Conservation (phyloP, 2,797 vertebrate species). For the Anas bernieri region DNA sequence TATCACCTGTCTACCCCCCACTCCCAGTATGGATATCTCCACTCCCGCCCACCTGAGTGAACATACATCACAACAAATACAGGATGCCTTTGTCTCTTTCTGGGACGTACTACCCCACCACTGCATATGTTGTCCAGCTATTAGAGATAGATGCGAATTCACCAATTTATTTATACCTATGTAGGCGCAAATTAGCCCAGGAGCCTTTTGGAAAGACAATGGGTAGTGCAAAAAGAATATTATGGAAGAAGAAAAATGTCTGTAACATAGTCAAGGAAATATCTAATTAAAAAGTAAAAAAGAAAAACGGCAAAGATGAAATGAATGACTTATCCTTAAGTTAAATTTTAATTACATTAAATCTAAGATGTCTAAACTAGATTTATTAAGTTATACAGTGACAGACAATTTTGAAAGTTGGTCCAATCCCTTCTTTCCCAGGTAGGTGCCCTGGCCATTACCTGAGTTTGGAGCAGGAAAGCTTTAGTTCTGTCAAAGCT, state of each 20-base stretch:
- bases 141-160: neutral
- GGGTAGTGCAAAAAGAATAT: neutral
- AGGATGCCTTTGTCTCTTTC: neutral
- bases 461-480: neutral
- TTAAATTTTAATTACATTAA: neutral
- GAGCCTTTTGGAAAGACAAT: neutral
- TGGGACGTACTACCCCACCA: neutral
- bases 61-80: neutral
- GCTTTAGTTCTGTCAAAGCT: neutral
- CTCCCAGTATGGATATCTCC: neutral
- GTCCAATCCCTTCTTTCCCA: neutral
- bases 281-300: neutral
- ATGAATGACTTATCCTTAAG: neutral
- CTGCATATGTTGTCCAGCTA: neutral
- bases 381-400: neutral
- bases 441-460: neutral
- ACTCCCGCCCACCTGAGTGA: neutral
- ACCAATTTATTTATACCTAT: neutral
- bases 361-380: neutral
- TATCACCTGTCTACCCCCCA: conserved; percentile 4
- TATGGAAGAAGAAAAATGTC: neutral
- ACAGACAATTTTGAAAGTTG: neutral
- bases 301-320: neutral
- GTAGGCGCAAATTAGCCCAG: neutral
- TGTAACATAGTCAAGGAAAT: neutral